Base-by-base conservation (phyloP, 2,888 invertebrate species). In the Drosophila kambysellisi region DNA sequence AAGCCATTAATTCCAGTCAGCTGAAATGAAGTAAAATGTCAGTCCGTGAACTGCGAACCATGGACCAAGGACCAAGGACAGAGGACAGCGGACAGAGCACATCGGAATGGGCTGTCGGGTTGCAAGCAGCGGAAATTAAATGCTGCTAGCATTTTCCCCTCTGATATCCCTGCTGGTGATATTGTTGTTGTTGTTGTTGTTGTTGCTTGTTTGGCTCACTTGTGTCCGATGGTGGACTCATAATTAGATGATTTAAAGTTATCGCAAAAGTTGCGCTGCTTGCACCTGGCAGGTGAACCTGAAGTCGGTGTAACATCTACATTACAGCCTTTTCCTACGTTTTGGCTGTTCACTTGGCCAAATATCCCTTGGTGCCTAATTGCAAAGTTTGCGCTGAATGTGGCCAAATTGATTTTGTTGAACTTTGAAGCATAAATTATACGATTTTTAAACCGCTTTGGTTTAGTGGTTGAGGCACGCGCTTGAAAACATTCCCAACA, bases 231-330 rank as follows among this genome's bases (percentile, higher is more conserved):
- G 79, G 73, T 71, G 76, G 72, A 76, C 82, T 85, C 86, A 90
- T 91, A 91, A 91, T 91, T 90, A 91, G 90, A 91, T 91, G 90
- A 91, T 91, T 91, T 91, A 91, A 82, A 85, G 88, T 90, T 91
- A 91, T 91, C 87, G 91, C 83, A 71, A 90, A 90, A 90, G 85
- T 89, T 90, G 70, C 76, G 77, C 33, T 52, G 76, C 79, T 57
- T 74, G 73, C 79, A 81, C 59, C 81, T 78, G 70, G 67, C 52
- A 65, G 69, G 57, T 64, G 58, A 50, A 39, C 37, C 35, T 11
- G 59, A 37, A 32, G 20, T 37, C 48, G 39, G 35, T 33, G 41
- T 20, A 4, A 57, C 35, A 37, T 30, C 35, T 11, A 54, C 54
- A 50, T 32, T 11, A 54, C 54, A 50, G 33, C 33, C 50, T 52